These are phyloP conservation scores for Deroptyus accipitrinus DNA, from an alignment of 2,113 vertebrate genomes.

Conservation along the genomic window DNA sequence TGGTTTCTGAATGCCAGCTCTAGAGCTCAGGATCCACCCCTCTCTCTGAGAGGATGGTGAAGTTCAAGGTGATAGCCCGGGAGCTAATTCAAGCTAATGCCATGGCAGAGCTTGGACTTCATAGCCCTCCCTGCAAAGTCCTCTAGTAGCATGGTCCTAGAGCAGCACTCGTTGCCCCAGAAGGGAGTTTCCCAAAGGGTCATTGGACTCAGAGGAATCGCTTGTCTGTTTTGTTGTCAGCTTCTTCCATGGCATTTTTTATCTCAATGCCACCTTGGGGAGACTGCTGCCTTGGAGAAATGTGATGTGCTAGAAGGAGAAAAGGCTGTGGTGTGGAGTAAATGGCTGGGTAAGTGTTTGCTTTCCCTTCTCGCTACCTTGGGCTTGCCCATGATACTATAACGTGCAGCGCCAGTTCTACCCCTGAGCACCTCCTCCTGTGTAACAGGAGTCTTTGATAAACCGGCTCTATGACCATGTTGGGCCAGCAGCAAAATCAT, in stretches of 20 bases:
- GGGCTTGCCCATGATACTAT: neutral
- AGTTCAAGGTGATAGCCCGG: too few relatives aligned
- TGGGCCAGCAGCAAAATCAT: neutral
- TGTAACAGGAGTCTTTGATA: neutral
- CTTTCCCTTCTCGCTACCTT: neutral
- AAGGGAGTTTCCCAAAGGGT: neutral
- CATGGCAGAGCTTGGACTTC: neutral
- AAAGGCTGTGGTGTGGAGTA: neutral
- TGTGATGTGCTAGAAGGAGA: neutral
- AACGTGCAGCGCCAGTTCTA: neutral
- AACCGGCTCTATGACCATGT: fast-evolving
- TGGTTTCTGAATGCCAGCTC: neutral
- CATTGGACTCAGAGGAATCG: neutral
- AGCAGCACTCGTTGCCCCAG: neutral
- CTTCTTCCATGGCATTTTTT: neutral
- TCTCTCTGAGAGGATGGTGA: neutral
- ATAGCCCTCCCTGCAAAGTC: neutral
- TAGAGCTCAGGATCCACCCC: neutral
- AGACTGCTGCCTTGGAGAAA: neutral
- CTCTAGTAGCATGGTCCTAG: neutral
- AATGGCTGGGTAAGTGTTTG: neutral
- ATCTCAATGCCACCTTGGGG: neutral
- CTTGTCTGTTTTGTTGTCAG: neutral
- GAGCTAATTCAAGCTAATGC: neutral
- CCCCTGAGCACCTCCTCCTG: neutral